Evolutionary conservation across 2,888 invertebrate genomes (phyloP), one percentile per base, ranked within the genome.

Genomic region (Chrysotoxum bicinctum): DNA sequence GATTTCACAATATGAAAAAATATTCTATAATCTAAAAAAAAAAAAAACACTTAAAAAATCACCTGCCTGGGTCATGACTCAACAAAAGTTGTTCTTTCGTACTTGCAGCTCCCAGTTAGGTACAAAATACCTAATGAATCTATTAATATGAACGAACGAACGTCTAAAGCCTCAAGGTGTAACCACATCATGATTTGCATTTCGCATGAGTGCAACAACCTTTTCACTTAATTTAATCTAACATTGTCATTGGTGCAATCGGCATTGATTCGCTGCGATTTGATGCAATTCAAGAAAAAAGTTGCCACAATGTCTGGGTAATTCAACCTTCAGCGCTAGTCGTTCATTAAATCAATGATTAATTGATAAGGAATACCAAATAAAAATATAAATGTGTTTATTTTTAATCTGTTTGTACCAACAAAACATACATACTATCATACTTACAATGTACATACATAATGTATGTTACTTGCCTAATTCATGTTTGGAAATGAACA

Each of bases 221-320:
- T 26, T 26, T 21, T 21, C 12, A 14, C 7, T 12, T 45, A 10
- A 45, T 48, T 23, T 50, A 23, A 50, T 50, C 21, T 50, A 21
- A 50, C 14, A 21, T 7, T 50, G 23, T 1, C 48, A 50, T 7
- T 23, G 50, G 23, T 50, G 23, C 50, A n/a, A 26, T 50, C 50
- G 26, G 8, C 2, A 48, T 23, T 6, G 6, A 48, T 48, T 23
- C 21, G 19, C 21, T 21, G 0, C 48, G 6, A 50, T 14, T 21
- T 3, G 23, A 3, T n/a, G 2, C 1, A n/a, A 3, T 26, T 23
- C 16, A 4, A 30, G 9, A 54, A 52, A 54, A 32, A 30, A 30
- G 54, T 30, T 54, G 54, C 54, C 54, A 32, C 30, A 30, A 30
- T 54, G 54, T 54, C 52, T 52, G 26, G 54, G 16, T 54, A 6